These are phyloP conservation scores for Euleptes europaea DNA, from an alignment of 2,113 vertebrate species.

Conservation along the genomic window DNA sequence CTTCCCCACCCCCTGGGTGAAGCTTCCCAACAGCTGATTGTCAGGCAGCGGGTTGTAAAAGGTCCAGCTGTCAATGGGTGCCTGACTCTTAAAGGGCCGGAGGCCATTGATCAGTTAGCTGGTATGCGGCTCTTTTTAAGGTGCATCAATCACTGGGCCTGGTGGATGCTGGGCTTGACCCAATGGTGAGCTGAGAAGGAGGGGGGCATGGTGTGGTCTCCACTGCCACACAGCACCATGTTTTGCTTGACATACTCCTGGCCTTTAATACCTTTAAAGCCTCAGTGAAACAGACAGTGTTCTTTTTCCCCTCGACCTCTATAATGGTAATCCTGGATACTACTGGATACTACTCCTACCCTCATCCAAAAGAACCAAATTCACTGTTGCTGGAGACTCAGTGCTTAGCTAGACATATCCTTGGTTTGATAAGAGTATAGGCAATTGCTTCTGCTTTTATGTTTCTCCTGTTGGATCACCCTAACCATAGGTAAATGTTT, in stretches of 20 bases:
- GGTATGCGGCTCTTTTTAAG: no score
- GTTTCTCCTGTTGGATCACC: not conserved
- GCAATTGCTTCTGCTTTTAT: not conserved
- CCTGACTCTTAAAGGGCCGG: not conserved
- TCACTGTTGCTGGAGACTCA: not conserved
- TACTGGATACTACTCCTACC: not conserved
- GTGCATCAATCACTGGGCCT: no score
- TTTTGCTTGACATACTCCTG: not conserved
- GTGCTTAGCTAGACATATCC: not conserved
- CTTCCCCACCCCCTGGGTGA: no score
- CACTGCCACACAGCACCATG: not conserved
- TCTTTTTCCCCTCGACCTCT: fast-evolving
- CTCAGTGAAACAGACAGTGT: fast-evolving
- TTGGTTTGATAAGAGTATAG: not conserved
- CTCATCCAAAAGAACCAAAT: not conserved
- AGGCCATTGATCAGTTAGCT: no score
- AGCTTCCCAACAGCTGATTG: no score
- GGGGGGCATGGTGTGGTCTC: no score
- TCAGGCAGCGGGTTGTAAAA: no score
- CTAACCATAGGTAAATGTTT: not conserved
- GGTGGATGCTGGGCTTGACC: no score
- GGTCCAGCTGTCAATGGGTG: not conserved
- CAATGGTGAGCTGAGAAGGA: no score
- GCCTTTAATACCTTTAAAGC: not conserved
- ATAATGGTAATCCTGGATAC: fast-evolving